Evolutionary conservation across 2,888 invertebrate species (phyloP).

Genomic region (Dryomyza anilis): DNA sequence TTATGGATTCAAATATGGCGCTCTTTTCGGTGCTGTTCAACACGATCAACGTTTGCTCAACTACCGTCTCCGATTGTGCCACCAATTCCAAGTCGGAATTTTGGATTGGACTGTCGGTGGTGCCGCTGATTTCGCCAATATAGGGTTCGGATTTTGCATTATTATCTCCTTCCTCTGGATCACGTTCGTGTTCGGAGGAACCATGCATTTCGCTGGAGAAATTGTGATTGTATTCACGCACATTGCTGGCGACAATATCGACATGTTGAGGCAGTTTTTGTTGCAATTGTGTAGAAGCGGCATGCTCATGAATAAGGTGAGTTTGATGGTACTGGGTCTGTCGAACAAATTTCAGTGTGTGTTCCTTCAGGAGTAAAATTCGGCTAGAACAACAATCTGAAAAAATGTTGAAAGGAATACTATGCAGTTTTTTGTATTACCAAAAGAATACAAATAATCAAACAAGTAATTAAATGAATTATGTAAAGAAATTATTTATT

Average conservation of each 20-base stretch:
- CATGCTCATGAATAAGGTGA: conserved; percentile 37
- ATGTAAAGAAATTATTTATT: too few species aligned
- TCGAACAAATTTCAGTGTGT: conserved; percentile 49
- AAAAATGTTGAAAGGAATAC: not conserved
- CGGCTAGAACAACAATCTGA: conserved; percentile 60
- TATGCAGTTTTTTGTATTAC: too few species aligned
- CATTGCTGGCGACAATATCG: conserved; percentile 41
- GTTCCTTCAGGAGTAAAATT: conserved; percentile 55
- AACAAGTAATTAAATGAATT: too few species aligned
- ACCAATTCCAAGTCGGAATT: not conserved
- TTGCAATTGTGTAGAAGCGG: conserved; percentile 19
- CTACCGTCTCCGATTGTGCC: conserved; percentile 20
- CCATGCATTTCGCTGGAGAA: conserved; percentile 32
- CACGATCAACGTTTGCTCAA: conserved; percentile 1
- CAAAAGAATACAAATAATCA: too few species aligned
- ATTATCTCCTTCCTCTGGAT: conserved; percentile 25
- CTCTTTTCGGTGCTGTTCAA: too few species aligned
- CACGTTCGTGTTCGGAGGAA: not conserved
- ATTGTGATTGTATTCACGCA: conserved; percentile 39
- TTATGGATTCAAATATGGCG: too few species aligned
- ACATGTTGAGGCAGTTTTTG: conserved; percentile 38
- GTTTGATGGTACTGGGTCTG: conserved; percentile 38
- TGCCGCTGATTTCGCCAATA: too few species aligned
- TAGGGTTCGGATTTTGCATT: too few species aligned
- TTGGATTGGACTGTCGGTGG: not conserved